Evolutionary conservation across 2,888 invertebrate species (phyloP).

Genomic region (Trachelus stipa): DNA sequence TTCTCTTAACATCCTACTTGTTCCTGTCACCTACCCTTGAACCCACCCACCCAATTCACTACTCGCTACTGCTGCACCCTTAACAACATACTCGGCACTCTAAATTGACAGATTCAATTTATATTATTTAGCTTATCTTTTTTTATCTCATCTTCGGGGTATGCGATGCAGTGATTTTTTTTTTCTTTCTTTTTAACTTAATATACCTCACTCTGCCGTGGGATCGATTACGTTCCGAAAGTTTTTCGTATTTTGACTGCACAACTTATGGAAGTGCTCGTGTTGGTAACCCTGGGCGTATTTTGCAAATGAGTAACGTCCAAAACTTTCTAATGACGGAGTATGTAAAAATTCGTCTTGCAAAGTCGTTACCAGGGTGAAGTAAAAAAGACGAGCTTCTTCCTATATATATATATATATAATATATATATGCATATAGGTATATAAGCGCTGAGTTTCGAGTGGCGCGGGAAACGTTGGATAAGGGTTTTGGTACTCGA

Average conservation of each 20-base stretch:
- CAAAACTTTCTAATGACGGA: background rate
- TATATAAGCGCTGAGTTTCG: background rate
- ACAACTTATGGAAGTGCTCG: background rate
- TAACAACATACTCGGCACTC: too few relatives aligned
- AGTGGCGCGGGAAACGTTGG: background rate
- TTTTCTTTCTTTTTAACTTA: background rate
- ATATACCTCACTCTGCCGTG: background rate
- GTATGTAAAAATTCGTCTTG: conserved; percentile 4
- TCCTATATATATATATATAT: background rate
- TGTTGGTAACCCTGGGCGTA: background rate
- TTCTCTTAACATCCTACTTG: conserved; percentile 15
- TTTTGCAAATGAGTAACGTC: background rate
- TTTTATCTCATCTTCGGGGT: background rate
- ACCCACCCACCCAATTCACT: too few relatives aligned
- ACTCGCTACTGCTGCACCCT: too few relatives aligned
- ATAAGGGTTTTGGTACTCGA: background rate
- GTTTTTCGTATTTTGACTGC: background rate
- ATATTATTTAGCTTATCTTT: background rate
- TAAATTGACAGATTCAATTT: too few relatives aligned
- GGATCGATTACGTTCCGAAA: background rate
- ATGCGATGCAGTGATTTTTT: too few relatives aligned
- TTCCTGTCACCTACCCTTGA: conserved; percentile 1
- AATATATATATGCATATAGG: background rate
- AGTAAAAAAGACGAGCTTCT: background rate
- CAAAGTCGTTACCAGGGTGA: background rate